These are phyloP conservation scores for Zapornia atra DNA, from an alignment of 2,113 vertebrate genomes.

Conservation along the genomic window DNA sequence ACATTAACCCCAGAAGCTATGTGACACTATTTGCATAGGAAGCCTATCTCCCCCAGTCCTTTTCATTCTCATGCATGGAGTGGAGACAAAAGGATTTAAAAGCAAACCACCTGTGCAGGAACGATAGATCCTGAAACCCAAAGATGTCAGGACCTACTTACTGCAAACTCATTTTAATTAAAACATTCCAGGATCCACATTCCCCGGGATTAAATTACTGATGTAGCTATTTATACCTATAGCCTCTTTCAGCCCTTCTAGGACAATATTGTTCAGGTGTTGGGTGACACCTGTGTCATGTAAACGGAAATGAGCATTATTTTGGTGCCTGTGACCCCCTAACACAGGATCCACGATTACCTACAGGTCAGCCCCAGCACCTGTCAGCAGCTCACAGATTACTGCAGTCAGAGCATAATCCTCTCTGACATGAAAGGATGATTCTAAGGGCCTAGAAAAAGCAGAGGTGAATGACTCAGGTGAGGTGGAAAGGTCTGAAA, in stretches of 20 bases:
- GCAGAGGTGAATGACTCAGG: not conserved
- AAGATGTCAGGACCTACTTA: not conserved
- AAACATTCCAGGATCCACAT: conserved; percentile 50
- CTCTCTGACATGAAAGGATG: not conserved
- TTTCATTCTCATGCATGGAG: conserved; percentile 31
- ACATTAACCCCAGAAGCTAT: conserved; percentile 21
- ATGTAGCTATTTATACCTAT: not conserved
- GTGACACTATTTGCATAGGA: conserved; percentile 1
- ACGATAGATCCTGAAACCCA: not conserved
- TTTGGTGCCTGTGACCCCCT: not conserved
- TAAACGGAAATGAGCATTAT: not conserved
- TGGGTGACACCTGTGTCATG: not conserved
- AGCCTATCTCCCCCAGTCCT: not conserved
- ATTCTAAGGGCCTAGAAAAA: conserved; percentile 2
- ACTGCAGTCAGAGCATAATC: not conserved
- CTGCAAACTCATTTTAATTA: conserved; percentile 55
- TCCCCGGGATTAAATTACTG: conserved; percentile 31
- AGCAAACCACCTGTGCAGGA: conserved; percentile 48
- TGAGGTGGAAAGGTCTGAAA: not conserved
- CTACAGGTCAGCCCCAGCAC: not conserved
- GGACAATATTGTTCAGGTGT: not conserved
- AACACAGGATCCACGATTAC: not conserved
- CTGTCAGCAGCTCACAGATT: conserved; percentile 26
- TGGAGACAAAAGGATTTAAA: conserved; percentile 48
- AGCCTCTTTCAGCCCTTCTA: not conserved